Evolutionary conservation across 2,113 vertebrate species (phyloP), one percentile per base, ranked within the genome.

Genomic region (Pogonocichla stellata): DNA sequence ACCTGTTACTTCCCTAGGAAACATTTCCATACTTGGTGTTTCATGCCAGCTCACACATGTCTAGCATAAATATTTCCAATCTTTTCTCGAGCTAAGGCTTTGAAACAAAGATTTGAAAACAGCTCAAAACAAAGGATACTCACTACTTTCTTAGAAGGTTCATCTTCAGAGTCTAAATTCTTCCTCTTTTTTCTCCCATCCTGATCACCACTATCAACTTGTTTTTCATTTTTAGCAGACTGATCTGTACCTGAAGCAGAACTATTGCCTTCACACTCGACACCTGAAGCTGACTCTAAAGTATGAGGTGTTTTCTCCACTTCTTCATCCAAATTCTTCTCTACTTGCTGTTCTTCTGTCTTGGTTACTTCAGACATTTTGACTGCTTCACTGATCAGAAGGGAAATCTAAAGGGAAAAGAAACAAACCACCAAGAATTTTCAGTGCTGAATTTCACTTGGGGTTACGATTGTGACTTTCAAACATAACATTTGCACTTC

Each of bases 311-410:
- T 36, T 86, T 81, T 94, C 51, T 97, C 72, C 67, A 36, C 87
- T 73, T 96, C 80, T 93, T 97, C 93, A 93, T 77, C 60, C 86
- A 95, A 92, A 80, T 50, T 58, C 64, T 97, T 96, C 80, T 92
- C 92, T 67, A 9, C 65, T 80, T 90, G 67, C 87, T 67, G 82
- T 47, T 98, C 93, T 42, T 95, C 93, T 71, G 58, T 33, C 91
- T 91, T 96, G 73, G 65, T 48, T 86, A 85, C 84, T 91, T 96
- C 96, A 95, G 98, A 95, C 98, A 98, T 98, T 91, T 64, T 73
- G 19, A 71, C 16, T 61, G 17, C 6, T 61, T 42, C 22, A 17
- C 22, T 69, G 36, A 89, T 92, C 48, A 93, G 74, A 96, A 84
- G 22, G 43, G 18, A 73, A 95, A 90, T 65, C 98, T 98, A 93